Base-by-base conservation (phyloP, 2,797 vertebrate genomes). In the Knipowitschia caucasica region DNA sequence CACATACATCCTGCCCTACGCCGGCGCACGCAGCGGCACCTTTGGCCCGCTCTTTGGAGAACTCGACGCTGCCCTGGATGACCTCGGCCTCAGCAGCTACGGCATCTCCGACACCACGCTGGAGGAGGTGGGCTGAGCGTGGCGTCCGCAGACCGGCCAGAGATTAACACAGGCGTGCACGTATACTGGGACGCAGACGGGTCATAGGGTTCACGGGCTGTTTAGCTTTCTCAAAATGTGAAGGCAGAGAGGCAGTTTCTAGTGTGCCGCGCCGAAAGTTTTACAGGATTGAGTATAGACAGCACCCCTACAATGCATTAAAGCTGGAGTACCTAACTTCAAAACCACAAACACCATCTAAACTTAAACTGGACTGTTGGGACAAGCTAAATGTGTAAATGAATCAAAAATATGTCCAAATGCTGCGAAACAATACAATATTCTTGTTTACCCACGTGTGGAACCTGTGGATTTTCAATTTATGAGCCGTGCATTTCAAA, bases 91-190 rank as follows among this genome's bases (percentile, higher is more conserved):
- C 82, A 95, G 91, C 50, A 98, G 94, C 85, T 99, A 98, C 0
- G 97, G 97, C 65, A 96, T 99, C 76, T 95, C 97, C 4, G 96
- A 99, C 89, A 97, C 97, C 0, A 96, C 93, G 0, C 82, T 99
- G 73, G 97, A 99, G 69, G 97, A 99, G 91, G 97, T 99, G 79
- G 26, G 7, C 20, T 20, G 58, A 57, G 73, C 18, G 12, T 67
- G 40, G 24, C 42, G 38, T 24, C 54, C 56, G 56, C 24, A 21
- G 7, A 14, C 21, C 12, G 17, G 20, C 11, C 4, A 7, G 12
- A 56, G 24, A 63, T 17, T 18, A 2, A 36, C 26, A 20, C 50
- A 18, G 4, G 46, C 15, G 42, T 11, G 34, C 38, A 38, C 40
- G 55, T 39, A 52, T 3, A 56, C 35, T 36, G 15, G 15, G 8